Evolutionary conservation across 2,888 invertebrate species (phyloP).

Genomic region (Diabrotica balteata): DNA sequence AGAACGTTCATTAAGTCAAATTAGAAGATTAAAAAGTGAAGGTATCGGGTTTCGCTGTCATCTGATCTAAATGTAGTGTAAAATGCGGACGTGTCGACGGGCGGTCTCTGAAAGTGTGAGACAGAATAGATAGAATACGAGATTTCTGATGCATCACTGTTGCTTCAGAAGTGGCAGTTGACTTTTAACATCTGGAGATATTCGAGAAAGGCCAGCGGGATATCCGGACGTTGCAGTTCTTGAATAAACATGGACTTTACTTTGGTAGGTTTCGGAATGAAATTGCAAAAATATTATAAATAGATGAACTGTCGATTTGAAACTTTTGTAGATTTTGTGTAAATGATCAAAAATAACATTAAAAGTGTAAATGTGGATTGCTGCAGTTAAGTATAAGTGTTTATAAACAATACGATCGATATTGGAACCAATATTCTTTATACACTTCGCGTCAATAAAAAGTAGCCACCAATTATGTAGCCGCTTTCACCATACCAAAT

Average conservation of each 20-base stretch:
- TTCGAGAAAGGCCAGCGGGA: conserved; percentile 49
- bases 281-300: conserved; percentile 10
- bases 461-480: no score
- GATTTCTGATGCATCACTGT: conserved; percentile 36
- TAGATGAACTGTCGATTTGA: not conserved
- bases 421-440: no score
- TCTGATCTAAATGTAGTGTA: conserved; percentile 21
- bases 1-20: not conserved
- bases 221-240: conserved; percentile 42
- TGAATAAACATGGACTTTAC: conserved; percentile 24
- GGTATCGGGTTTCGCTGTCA: conserved; percentile 10
- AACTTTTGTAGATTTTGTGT: no score
- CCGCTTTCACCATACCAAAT: no score
- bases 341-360: no score
- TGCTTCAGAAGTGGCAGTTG: conserved; percentile 42
- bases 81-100: conserved; percentile 27
- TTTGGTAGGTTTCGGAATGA: not conserved
- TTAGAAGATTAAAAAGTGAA: not conserved
- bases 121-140: conserved; percentile 4
- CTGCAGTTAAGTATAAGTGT: no score
- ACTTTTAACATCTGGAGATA: conserved; percentile 50
- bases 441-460: no score
- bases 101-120: conserved; percentile 16
- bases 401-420: no score
- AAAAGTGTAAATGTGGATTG: no score